Evolutionary conservation across 35 echinoderm and acorn worm genomes (phyloP).

Genomic region (Acanthaster planci): DNA sequence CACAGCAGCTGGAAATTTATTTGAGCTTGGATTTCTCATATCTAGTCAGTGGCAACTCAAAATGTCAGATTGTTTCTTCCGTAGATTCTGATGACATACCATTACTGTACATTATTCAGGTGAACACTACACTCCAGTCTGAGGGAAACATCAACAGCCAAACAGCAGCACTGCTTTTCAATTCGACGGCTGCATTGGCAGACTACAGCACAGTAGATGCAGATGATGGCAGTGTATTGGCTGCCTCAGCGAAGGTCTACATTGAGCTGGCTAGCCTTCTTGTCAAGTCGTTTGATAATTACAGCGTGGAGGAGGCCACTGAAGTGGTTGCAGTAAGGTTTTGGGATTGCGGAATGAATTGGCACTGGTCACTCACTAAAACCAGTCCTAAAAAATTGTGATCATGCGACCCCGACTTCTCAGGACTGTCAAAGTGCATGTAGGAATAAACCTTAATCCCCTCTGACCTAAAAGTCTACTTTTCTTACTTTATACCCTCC

Average conservation of each 20-base stretch:
- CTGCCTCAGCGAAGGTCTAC: background rate
- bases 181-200: background rate
- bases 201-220: background rate
- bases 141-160: background rate
- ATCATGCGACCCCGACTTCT: background rate
- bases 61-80: too few relatives aligned
- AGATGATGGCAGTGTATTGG: background rate
- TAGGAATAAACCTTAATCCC: background rate
- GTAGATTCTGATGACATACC: too few relatives aligned
- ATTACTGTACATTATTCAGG: background rate
- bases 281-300: conserved; percentile 5
- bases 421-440: background rate
- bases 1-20: too few relatives aligned
- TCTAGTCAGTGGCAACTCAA: too few relatives aligned
- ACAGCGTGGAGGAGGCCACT: background rate
- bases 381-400: background rate
- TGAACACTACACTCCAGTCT: background rate
- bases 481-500: background rate
- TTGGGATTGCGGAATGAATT: background rate
- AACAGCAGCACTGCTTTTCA: background rate
- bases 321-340: background rate
- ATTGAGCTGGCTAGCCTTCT: conserved; percentile 3
- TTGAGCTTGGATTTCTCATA: too few relatives aligned
- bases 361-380: background rate
- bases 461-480: background rate